phyloP scores from a whole-genome alignment of 2,797 vertebrate species.

The Cynopterus sphinx region DNA sequence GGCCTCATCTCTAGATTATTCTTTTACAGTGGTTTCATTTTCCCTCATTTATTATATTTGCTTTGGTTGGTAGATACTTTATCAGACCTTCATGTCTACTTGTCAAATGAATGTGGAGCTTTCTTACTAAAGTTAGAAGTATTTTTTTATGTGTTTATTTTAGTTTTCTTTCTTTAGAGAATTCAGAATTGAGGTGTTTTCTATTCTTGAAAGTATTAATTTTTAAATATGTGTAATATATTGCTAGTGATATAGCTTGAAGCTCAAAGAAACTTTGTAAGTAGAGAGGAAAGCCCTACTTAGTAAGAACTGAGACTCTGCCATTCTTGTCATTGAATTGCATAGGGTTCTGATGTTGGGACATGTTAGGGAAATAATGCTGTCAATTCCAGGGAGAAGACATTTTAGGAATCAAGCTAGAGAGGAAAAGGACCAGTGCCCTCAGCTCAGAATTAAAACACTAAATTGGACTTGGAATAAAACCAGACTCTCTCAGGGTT shows the following conservation, averaged over 20 bases:
- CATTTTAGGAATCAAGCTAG: not conserved
- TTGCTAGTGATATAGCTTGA: not conserved
- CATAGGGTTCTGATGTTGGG: not conserved
- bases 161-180: conserved; percentile 1
- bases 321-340: not conserved
- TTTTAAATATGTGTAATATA: not conserved
- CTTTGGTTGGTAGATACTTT: not conserved
- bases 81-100: not conserved
- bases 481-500: not conserved
- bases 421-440: not conserved
- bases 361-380: not conserved
- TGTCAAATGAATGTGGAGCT: not conserved
- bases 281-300: not conserved
- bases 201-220: not conserved
- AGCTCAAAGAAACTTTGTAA: not conserved
- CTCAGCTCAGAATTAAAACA: not conserved
- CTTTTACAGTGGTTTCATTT: not conserved
- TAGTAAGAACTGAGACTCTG: not conserved
- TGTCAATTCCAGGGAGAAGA: not conserved
- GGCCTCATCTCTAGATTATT: no score
- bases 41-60: not conserved
- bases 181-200: not conserved
- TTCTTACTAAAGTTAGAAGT: not conserved
- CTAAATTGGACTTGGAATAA: not conserved
- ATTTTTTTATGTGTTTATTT: not conserved